Base-by-base conservation (phyloP, 2,797 vertebrate genomes). In the Phaenicophaeus curvirostris region DNA sequence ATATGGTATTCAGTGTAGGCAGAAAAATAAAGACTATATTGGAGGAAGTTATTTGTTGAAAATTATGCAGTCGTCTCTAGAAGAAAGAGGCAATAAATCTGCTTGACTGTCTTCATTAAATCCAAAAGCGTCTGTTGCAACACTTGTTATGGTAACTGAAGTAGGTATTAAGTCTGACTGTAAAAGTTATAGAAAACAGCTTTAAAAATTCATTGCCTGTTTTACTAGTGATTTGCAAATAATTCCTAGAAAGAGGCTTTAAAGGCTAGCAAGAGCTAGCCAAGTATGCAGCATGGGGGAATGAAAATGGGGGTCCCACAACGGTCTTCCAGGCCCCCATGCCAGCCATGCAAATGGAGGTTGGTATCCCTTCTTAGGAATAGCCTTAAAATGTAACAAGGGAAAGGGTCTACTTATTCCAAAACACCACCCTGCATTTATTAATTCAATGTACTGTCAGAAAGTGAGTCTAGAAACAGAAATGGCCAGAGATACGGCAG, bases 131-230 rank as follows among this genome's bases (percentile, higher is more conserved):
- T 85, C 84, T 95, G 85, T 83, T 90, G 57, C 65, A 85, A 58
- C 61, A 66, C 61, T 94, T 95, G 71, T 75, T 88, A 88, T 50
- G 55, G 48, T 84, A 84, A 57, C 53, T 62, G 30, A 68, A 92
- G 51, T n/a, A 88, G 58, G 42, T 92, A 83, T 94, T 94, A 81
- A 69, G 51, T 77, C 75, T 62, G 68, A 94, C 68, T 89, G 84
- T 95, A 85, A 75, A 93, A 88, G 74, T 88, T 87, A 68, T 2
- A 88, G 87, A 85, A 94, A 95, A 53, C 13, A 78, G 50, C 65
- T 91, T 92, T 94, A 91, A 94, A 92, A 89, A 87, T 94, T 92
- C 54, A 87, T 85, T 87, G 81, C 58, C 88, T 82, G 24, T 89
- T 92, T 94, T 87, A 95, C n/a, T 87, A 58, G 59, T 41, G 46